A percentile compares a stretch with the other conserved stretches of the same genome.
phyloP scores from a whole-genome alignment of 2,113 vertebrate genomes.

The Lates calcarifer region DNA sequence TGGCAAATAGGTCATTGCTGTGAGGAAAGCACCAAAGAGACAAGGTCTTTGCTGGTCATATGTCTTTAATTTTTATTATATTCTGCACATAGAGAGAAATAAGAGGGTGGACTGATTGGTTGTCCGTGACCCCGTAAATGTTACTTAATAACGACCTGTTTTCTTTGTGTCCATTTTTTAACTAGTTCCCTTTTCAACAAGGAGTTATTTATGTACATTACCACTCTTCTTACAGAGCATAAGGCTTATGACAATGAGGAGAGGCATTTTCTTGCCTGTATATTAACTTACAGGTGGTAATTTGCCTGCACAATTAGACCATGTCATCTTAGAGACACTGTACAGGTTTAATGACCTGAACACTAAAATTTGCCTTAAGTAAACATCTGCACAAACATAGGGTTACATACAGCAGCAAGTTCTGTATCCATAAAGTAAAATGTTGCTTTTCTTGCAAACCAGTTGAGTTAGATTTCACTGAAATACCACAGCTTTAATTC shows the following conservation, averaged over 20 bases:
- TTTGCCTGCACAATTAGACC: background rate
- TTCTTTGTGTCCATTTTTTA: conserved; percentile 9
- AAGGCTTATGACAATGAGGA: background rate
- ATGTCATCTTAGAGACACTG: background rate
- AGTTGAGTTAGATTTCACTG: conserved; percentile 17
- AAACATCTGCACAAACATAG: background rate
- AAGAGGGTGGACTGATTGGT: background rate
- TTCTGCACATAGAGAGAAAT: background rate
- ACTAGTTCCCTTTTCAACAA: background rate
- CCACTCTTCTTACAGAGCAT: too few relatives aligned
- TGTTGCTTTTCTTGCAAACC: background rate
- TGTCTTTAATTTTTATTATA: conserved; percentile 8
- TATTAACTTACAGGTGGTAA: background rate
- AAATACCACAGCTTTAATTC: conserved; percentile 48
- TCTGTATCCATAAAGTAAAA: background rate
- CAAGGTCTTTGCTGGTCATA: conserved; percentile 3
- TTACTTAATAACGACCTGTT: conserved; percentile 2
- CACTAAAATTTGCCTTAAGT: background rate
- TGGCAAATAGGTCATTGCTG: conserved; percentile 72
- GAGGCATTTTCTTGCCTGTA: background rate
- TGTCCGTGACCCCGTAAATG: background rate
- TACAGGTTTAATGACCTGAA: background rate
- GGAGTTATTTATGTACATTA: conserved; percentile 4
- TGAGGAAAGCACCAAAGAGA: conserved; percentile 42
- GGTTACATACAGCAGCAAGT: background rate